Evolutionary conservation across 2,888 invertebrate genomes (phyloP).

Genomic region (Meloe dianella): DNA sequence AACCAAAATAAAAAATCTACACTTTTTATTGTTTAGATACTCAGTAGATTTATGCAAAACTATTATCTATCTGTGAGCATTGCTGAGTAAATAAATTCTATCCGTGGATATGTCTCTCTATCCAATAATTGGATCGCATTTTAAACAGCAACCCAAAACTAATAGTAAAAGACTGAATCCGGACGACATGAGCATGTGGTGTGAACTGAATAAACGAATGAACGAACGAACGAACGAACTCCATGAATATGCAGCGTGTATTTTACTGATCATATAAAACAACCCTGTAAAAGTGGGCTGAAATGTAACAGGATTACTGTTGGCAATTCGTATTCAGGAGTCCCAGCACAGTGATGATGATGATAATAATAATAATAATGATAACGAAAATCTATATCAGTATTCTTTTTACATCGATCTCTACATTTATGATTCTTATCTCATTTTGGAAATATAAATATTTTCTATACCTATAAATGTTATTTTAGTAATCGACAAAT

Average conservation of each 20-base stretch:
- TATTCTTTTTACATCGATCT: conserved; percentile 34
- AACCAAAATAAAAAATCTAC: no score
- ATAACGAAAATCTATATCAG: conserved; percentile 46
- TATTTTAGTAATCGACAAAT: not conserved
- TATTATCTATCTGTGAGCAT: conserved; percentile 34
- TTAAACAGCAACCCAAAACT: conserved; percentile 37
- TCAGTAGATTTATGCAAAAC: conserved; percentile 25
- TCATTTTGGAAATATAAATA: not conserved
- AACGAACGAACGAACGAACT: conserved; percentile 50
- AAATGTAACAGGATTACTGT: conserved; percentile 48
- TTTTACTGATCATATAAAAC: conserved; percentile 53
- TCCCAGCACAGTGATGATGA: conserved; percentile 12
- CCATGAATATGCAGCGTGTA: conserved; percentile 54
- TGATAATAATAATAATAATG: not conserved
- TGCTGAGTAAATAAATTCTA: conserved; percentile 42
- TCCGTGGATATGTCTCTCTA: conserved; percentile 38
- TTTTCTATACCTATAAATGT: not conserved
- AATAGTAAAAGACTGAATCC: conserved; percentile 22
- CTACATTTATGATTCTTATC: conserved; percentile 12
- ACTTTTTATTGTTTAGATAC: no score
- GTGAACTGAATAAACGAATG: conserved; percentile 48
- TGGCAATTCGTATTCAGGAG: conserved; percentile 47
- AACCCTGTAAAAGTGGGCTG: conserved; percentile 49
- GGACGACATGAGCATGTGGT: conserved; percentile 37
- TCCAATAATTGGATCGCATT: conserved; percentile 51